phyloP scores from a whole-genome alignment of 2,113 vertebrate species.

The Eira barbara region DNA sequence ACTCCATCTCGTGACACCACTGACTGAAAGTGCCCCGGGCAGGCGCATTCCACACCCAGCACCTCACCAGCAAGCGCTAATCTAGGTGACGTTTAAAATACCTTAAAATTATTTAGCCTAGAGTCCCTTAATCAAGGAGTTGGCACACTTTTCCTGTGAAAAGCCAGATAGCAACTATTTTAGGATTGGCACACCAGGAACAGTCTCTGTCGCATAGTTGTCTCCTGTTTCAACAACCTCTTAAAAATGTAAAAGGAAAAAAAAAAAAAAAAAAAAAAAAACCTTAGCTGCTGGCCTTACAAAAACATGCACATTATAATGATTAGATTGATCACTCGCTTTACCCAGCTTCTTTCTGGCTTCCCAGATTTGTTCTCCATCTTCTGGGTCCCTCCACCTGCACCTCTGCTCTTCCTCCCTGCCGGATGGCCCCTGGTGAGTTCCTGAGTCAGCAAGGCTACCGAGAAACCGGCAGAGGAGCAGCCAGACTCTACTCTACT shows the following conservation, averaged over 20 bases:
- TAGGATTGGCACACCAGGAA: background rate
- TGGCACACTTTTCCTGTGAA: background rate
- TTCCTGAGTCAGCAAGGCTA: background rate
- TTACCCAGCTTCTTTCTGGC: background rate
- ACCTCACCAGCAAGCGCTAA: background rate
- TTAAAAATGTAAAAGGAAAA: background rate
- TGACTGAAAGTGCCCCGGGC: background rate
- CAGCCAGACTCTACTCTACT: background rate
- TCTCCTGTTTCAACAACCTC: background rate
- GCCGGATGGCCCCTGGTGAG: fast-evolving
- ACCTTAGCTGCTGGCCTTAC: background rate
- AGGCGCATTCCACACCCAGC: background rate
- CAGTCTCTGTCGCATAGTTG: background rate
- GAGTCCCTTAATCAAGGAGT: background rate
- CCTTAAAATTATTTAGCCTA: background rate
- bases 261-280: background rate
- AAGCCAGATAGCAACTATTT: background rate
- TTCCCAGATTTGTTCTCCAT: fast-evolving
- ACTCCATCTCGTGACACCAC: fast-evolving
- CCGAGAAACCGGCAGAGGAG: background rate
- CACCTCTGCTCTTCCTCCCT: background rate
- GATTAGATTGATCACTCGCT: background rate
- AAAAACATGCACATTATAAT: background rate
- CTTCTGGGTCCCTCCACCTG: background rate
- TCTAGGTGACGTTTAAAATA: background rate